Evolutionary conservation across 2,113 vertebrate species (phyloP).

Genomic region (Macrotis lagotis): DNA sequence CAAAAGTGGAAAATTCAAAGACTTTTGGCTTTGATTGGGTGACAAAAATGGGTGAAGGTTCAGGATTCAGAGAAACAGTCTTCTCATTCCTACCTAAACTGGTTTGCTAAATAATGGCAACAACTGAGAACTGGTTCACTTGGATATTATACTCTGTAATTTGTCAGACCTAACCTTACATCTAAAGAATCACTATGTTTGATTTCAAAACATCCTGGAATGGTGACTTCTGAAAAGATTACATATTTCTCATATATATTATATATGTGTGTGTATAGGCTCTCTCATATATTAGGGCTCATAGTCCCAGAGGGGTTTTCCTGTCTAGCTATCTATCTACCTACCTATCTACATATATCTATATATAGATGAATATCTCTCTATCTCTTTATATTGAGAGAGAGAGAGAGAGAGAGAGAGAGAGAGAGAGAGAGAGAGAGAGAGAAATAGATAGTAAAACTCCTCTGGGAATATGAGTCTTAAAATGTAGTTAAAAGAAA

Average conservation of each 20-base stretch:
- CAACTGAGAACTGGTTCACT: background rate
- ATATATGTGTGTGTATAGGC: no score
- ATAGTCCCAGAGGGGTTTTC: no score
- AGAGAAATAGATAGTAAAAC: no score
- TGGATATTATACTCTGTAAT: background rate
- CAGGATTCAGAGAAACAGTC: background rate
- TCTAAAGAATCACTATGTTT: constrained; percentile 34
- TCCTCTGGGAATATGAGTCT: constrained; percentile 38
- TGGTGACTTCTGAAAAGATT: background rate
- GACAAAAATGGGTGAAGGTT: background rate
- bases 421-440: no score
- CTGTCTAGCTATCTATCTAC: no score
- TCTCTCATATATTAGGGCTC: no score
- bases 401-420: no score
- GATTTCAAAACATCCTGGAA: background rate
- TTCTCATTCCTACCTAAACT: background rate
- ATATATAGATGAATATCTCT: no score
- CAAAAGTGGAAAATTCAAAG: background rate
- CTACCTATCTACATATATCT: no score
- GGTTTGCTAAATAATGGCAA: background rate
- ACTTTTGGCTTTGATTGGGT: background rate
- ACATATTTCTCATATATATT: background rate
- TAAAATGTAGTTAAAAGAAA: constrained; percentile 37
- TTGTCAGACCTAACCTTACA: constrained; percentile 6
- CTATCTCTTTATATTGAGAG: no score